phyloP scores from a whole-genome alignment of 2,888 invertebrate genomes.

The Drosophila koepferae region DNA sequence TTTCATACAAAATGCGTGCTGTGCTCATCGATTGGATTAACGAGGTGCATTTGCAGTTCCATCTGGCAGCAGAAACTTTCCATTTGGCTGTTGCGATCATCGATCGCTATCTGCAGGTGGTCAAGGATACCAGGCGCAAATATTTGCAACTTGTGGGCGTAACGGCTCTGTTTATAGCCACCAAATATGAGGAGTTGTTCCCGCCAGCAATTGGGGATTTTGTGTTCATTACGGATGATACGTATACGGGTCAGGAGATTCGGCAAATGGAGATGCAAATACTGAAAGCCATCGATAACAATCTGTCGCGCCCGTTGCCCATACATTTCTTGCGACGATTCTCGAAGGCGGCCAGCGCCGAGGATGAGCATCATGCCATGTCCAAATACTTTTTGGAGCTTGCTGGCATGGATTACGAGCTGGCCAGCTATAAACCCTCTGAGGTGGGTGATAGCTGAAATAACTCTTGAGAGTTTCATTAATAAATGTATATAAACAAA shows the following conservation, averaged over 20 bases:
- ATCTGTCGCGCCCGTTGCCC: slow-evolving; percentile 94
- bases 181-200: slow-evolving; percentile 98
- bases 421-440: slow-evolving; percentile 93
- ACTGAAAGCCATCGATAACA: slow-evolving; percentile 90
- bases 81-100: slow-evolving; percentile 94
- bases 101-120: slow-evolving; percentile 92
- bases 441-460: slow-evolving; percentile 86
- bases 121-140: slow-evolving; percentile 88
- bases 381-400: slow-evolving; percentile 97
- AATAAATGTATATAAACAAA: background rate
- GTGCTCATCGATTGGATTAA: slow-evolving; percentile 97
- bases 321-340: slow-evolving; percentile 95
- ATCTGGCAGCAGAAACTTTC: slow-evolving; percentile 94
- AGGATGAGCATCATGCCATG: slow-evolving; percentile 90
- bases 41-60: slow-evolving; percentile 95
- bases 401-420: slow-evolving; percentile 91
- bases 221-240: slow-evolving; percentile 95
- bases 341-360: slow-evolving; percentile 87
- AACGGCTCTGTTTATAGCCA: slow-evolving; percentile 94
- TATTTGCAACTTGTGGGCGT: slow-evolving; percentile 95
- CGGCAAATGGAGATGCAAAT: slow-evolving; percentile 93
- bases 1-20: slow-evolving; percentile 94
- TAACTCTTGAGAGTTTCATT: background rate
- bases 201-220: slow-evolving; percentile 95
- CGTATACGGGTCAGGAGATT: slow-evolving; percentile 92